Percentiles rank a stretch among this genome's conserved stretches.
phyloP scores from a whole-genome alignment of 2,797 vertebrate species.

The Brachymystax lenok region DNA sequence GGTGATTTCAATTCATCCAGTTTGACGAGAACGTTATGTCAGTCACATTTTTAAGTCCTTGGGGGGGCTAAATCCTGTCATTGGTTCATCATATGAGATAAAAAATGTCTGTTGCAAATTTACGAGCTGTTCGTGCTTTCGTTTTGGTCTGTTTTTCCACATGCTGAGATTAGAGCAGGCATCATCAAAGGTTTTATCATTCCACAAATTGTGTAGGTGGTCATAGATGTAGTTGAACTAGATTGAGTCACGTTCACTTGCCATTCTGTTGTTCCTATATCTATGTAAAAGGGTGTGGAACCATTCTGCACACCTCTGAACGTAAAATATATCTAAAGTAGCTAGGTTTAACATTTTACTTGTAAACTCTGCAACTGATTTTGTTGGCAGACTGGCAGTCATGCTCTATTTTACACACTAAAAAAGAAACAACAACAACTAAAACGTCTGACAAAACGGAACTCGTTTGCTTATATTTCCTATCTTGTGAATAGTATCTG shows the following conservation, averaged over 20 bases:
- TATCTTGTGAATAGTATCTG: conserved; percentile 38
- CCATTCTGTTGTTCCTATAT: conserved; percentile 11
- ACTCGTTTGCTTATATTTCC: conserved; percentile 19
- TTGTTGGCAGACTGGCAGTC: conserved; percentile 66
- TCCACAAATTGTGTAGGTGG: conserved; percentile 23
- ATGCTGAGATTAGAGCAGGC: conserved; percentile 41
- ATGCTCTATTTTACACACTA: conserved; percentile 46
- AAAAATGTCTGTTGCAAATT: conserved; percentile 7
- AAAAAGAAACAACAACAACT: conserved; percentile 3
- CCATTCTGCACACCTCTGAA: conserved; percentile 30
- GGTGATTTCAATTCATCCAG: conserved; percentile 10
- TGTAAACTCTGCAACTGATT: conserved; percentile 70
- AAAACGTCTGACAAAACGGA: conserved; percentile 44
- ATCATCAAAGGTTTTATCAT: conserved; percentile 24
- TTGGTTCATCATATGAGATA: neutral
- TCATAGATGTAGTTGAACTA: neutral
- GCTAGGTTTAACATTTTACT: conserved; percentile 45
- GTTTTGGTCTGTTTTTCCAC: conserved; percentile 36
- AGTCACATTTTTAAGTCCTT: conserved; percentile 5
- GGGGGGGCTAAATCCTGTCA: conserved; percentile 14
- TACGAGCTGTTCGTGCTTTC: conserved; percentile 30
- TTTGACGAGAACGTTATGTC: neutral
- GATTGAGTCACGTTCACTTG: neutral
- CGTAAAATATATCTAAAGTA: conserved; percentile 53
- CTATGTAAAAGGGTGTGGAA: conserved; percentile 53